Conservation (phyloP, 2,888 invertebrate genomes). For the Cephus spinipes region DNA sequence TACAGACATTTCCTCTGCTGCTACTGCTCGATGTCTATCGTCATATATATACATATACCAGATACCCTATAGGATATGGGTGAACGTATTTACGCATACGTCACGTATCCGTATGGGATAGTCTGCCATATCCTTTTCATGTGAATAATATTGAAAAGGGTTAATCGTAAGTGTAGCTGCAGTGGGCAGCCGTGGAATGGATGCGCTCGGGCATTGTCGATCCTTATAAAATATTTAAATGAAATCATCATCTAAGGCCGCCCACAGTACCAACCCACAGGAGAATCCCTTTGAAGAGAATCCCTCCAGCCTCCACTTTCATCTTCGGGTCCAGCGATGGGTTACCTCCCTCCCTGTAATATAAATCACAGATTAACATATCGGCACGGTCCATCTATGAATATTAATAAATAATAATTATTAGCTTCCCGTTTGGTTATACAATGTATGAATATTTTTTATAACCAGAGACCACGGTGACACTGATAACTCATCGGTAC, state of each 20-base stretch:
- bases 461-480: not conserved
- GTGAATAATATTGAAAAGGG: not conserved
- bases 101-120: not conserved
- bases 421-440: conserved; percentile 32
- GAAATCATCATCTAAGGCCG: conserved; percentile 38
- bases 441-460: not conserved
- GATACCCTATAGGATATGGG: not conserved
- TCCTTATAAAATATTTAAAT: conserved; percentile 43
- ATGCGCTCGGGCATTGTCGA: not conserved
- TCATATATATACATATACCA: not conserved
- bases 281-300: conserved; percentile 21
- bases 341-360: conserved; percentile 39
- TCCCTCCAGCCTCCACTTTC: conserved; percentile 21
- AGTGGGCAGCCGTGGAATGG: not conserved
- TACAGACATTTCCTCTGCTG: not conserved
- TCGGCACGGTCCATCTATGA: conserved; percentile 42
- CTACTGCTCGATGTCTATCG: not conserved
- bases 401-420: conserved; percentile 50
- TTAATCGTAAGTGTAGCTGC: not conserved
- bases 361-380: conserved; percentile 47
- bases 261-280: conserved; percentile 16
- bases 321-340: conserved; percentile 22
- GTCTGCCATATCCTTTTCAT: not conserved
- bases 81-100: not conserved
- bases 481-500: not conserved